A percentile compares a stretch with the other conserved stretches of the same genome.
Conservation (phyloP, 2,797 vertebrate species). For the Gallinago solitaria region DNA sequence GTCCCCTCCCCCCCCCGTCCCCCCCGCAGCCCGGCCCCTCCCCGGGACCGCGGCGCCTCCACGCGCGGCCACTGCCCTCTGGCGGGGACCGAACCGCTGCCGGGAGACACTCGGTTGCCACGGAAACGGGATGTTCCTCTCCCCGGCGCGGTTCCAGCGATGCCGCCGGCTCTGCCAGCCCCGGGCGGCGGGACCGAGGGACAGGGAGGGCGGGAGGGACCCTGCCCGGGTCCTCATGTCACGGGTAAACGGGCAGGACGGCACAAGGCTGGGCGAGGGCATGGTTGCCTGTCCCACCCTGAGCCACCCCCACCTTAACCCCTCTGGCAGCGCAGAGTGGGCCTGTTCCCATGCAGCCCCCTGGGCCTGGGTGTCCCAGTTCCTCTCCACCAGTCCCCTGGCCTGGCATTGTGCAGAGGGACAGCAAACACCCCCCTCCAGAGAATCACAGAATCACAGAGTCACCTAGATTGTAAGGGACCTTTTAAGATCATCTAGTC, state of each 20-base stretch:
- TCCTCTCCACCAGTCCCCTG: background rate
- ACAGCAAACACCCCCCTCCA: too few relatives aligned
- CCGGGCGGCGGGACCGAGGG: background rate
- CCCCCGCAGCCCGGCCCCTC: background rate
- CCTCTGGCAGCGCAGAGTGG: background rate
- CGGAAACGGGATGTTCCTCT: conserved; percentile 22
- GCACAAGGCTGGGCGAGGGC: background rate
- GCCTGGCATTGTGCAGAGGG: too few relatives aligned
- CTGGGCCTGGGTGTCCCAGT: background rate
- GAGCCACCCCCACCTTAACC: background rate
- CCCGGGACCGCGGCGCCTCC: background rate
- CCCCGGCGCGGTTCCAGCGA: background rate
- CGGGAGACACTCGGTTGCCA: conserved; percentile 43
- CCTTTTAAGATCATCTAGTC: too few relatives aligned
- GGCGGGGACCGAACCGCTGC: background rate
- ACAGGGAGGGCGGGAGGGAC: background rate
- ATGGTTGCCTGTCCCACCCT: background rate
- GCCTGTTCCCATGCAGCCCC: background rate
- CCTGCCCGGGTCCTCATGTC: background rate
- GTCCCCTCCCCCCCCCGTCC: too few relatives aligned
- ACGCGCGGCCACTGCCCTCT: conserved; percentile 38
- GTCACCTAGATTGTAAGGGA: too few relatives aligned
- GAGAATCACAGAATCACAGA: too few relatives aligned
- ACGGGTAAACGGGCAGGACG: background rate
- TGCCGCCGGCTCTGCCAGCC: background rate